Evolutionary conservation across 2,797 vertebrate species (phyloP), one percentile per base, ranked within the genome.

Genomic region (Neosalanx taihuensis): DNA sequence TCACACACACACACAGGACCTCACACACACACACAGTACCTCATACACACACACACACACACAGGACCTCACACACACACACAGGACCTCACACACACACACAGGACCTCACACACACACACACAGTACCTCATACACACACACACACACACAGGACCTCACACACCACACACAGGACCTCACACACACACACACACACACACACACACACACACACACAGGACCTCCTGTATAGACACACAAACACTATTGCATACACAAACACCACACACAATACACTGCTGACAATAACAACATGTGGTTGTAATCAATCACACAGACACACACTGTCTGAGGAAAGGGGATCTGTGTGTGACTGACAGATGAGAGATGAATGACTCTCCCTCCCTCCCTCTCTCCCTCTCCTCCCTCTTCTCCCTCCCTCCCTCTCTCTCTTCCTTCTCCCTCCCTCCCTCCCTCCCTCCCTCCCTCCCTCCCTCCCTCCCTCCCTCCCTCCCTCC

Each of bases 321-420:
- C 9, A 41, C 37, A 41, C 5, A n/a, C 62, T 20, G 18, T 35
- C 31, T 3, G 7, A 62, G 15, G 12, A n/a, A 1, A 10, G 17
- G 6, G 5, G 23, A n/a, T 20, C 23, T 70, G 41, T 33, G 7
- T 35, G 15, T n/a, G 51, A n/a, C 18, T 53, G 51, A 29, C 53
- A 26, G 72, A 65, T 49, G 20, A 79, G 37, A 76, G 58, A 10
- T 71, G 57, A 72, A 72, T 58, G 9, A 49, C 46, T 59, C n/a
- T 23, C n/a, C 13, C 3, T 9, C 17, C 29, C 13, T 31, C 26
- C 13, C 60, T 31, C 26, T 12, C 13, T 31, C 12, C 13, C 17
- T 17, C 12, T 17, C 60, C 29, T 15, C 26, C 15, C 9, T 2
- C 0, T 23, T 61, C 20, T 61, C 29, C 13, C 26, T 31, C 56